Conservation (phyloP, 2,888 invertebrate species). For the Stenolophus ochropezus region DNA sequence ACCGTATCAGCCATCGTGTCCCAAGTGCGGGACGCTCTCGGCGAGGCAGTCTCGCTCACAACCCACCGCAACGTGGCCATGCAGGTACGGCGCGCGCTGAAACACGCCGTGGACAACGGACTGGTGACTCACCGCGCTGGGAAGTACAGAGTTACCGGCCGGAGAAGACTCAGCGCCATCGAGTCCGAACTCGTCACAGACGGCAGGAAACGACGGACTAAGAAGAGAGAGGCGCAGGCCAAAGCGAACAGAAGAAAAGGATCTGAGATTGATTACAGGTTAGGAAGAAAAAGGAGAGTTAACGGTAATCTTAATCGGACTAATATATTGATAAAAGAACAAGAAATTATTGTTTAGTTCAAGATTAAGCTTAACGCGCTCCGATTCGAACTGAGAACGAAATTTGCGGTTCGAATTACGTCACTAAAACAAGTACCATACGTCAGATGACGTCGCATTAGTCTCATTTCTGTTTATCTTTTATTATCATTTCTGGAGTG, state of each 20-base stretch:
- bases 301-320: not conserved
- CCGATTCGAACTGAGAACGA: too few species aligned
- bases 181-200: slow-evolving; percentile 9
- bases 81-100: slow-evolving; percentile 62
- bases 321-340: not conserved
- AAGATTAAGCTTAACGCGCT: too few species aligned
- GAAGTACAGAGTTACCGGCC: slow-evolving; percentile 24
- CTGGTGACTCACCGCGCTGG: slow-evolving; percentile 61
- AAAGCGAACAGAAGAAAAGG: too few species aligned
- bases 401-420: too few species aligned
- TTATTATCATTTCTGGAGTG: too few species aligned
- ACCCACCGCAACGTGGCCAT: slow-evolving; percentile 62
- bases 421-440: too few species aligned
- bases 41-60: too few species aligned
- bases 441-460: too few species aligned
- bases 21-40: slow-evolving; percentile 62
- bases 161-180: not conserved
- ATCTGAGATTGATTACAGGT: not conserved
- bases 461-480: too few species aligned
- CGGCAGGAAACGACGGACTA: not conserved
- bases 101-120: slow-evolving; percentile 62
- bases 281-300: not conserved
- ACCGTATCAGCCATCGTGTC: slow-evolving; percentile 60
- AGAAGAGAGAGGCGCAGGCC: too few species aligned
- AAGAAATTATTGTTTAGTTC: too few species aligned